These are phyloP conservation scores for Lathronympha strigana DNA, from an alignment of 2,888 invertebrate species.

Conservation along the genomic window DNA sequence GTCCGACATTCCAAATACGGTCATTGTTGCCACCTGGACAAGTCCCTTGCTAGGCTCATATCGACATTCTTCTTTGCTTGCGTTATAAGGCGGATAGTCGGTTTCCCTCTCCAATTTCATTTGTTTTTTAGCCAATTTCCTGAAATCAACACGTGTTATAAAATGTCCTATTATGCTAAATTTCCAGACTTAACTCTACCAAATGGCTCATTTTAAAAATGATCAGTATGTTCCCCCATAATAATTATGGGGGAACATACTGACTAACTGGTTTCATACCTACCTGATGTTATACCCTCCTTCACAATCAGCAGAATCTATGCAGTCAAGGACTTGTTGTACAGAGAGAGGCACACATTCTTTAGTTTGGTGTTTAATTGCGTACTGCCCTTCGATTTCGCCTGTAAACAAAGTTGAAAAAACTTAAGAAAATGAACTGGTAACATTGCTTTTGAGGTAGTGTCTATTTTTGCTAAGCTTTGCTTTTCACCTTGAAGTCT, in stretches of 20 bases:
- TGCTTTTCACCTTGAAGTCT: too few relatives aligned
- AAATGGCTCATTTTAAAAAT: too few relatives aligned
- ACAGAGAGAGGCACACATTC: slow-evolving; percentile 45
- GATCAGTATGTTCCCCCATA: too few relatives aligned
- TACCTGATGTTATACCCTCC: too few relatives aligned
- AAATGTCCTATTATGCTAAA: too few relatives aligned
- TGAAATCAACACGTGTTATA: neutral
- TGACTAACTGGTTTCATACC: slow-evolving; percentile 13
- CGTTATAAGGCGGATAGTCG: neutral
- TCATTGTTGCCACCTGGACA: slow-evolving; percentile 27
- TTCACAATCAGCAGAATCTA: neutral
- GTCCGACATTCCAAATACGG: slow-evolving; percentile 1
- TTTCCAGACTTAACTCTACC: too few relatives aligned
- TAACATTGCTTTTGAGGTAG: too few relatives aligned
- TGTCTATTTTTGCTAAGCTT: too few relatives aligned
- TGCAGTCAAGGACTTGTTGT: slow-evolving; percentile 47
- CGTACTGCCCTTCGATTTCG: slow-evolving; percentile 16
- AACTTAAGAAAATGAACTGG: too few relatives aligned
- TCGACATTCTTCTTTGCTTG: neutral
- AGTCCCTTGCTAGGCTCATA: slow-evolving; percentile 19
- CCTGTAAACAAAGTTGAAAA: neutral
- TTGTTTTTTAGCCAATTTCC: neutral
- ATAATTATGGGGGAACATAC: slow-evolving; percentile 17
- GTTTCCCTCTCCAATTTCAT: neutral
- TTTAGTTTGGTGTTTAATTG: slow-evolving; percentile 29